Conservation (phyloP, 2,113 vertebrate species). For the Daphoenositta chrysoptera region DNA sequence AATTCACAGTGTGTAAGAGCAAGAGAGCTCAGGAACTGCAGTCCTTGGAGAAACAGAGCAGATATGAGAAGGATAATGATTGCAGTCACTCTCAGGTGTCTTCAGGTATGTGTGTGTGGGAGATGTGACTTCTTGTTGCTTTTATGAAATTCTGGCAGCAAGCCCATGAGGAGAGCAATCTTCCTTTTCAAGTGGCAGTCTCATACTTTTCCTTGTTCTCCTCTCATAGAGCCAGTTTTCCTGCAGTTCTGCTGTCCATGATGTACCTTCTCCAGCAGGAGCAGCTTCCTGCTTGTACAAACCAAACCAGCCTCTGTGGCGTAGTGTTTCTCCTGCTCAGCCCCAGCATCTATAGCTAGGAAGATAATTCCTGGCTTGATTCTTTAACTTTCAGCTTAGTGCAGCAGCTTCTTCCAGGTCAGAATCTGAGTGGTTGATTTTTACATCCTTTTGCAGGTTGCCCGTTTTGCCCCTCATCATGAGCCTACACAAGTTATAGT, state of each 20-base stretch:
- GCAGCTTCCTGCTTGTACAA: not conserved
- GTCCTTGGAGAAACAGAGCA: not conserved
- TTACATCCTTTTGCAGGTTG: not conserved
- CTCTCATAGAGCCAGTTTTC: not conserved
- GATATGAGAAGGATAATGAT: not conserved
- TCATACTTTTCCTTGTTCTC: not conserved
- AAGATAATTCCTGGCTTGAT: not conserved
- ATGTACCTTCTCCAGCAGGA: not conserved
- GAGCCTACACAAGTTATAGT: not conserved
- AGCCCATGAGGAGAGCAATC: not conserved
- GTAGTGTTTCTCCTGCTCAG: not conserved
- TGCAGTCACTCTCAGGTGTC: not conserved
- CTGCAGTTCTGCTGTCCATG: not conserved
- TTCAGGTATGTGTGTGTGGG: not conserved
- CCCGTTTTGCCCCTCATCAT: not conserved
- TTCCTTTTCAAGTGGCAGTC: not conserved
- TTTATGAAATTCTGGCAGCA: not conserved
- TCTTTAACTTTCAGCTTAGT: not conserved
- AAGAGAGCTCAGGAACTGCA: not conserved
- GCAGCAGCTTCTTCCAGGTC: not conserved
- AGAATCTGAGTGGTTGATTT: not conserved
- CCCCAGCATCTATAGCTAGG: not conserved
- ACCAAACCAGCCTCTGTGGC: accelerated
- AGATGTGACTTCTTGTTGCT: not conserved
- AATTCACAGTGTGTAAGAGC: not conserved